Evolutionary conservation across 2,888 invertebrate species (phyloP), one percentile per base, ranked within the genome.

Genomic region (Lordiphosa andalusiaca): DNA sequence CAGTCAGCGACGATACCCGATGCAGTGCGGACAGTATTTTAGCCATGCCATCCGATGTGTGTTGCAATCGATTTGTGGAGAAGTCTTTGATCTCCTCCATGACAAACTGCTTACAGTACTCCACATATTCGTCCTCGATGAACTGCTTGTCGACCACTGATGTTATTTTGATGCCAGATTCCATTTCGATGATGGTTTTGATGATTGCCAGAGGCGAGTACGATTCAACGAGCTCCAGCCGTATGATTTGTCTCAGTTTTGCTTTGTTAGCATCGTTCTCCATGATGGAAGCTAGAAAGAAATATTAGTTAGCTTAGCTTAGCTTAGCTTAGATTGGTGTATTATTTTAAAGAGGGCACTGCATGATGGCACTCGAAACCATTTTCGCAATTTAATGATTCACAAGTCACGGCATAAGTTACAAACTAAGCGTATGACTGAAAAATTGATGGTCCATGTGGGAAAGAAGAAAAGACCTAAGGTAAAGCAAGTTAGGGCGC

Each of bases 81-180:
- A 33, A 33, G 2, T 10, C 0, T 30, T 12, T 33, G 5, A 44
- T 6, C 10, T 44, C 30, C 6, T 44, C 33, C 10, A n/a, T 7
- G 4, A 44, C 9, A 25, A 44, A 33, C 30, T 44, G 30, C 16
- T 44, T 44, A 44, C 30, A 16, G 16, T 6, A 16, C 2, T 12
- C 16, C 6, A 44, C 2, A 44, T 44, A 44, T 30, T 44, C 44
- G 16, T 6, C 33, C 16, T 44, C 44, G 16, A 44, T 44, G 12
- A 44, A 44, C 16, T 44, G 16, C 10, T 33, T 44, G 16, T 44
- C 44, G 10, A 33, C 16, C 1, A 4, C 3, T 5, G 44, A 33
- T 12, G 44, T 33, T 10, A 44, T 33, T 44, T 44, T 33, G 6
- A 10, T 30, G 25, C 13, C 10, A 33, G 33, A 13, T 33, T 30